Evolutionary conservation across 2,797 vertebrate species (phyloP).

Genomic region (Hypotaenidia okinawae): DNA sequence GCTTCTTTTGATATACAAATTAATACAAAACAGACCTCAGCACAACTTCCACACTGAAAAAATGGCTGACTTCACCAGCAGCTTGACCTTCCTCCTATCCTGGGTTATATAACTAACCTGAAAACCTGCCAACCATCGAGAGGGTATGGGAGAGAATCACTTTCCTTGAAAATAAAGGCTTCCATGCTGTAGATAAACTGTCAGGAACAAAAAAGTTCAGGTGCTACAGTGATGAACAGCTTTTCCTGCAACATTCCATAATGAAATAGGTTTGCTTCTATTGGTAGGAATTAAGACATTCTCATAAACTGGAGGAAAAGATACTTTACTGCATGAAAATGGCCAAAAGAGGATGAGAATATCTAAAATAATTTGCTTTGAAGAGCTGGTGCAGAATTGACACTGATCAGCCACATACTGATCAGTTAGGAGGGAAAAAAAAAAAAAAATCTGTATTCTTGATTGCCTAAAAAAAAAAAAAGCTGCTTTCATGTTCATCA

Average conservation of each 20-base stretch:
- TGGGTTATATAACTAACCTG: constrained; percentile 51
- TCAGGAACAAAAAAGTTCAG: background rate
- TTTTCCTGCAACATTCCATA: background rate
- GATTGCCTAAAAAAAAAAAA: background rate
- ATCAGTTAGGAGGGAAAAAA: background rate
- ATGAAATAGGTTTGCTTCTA: background rate
- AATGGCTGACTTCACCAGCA: background rate
- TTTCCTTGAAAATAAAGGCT: constrained; percentile 9
- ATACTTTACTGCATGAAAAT: background rate
- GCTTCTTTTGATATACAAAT: background rate
- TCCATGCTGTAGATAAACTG: background rate
- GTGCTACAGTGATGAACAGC: background rate
- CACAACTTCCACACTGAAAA: constrained; percentile 1
- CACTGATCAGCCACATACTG: background rate
- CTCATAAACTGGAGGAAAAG: background rate
- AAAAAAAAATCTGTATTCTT: background rate
- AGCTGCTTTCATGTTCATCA: background rate
- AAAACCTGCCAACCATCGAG: constrained; percentile 22
- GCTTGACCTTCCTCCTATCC: constrained; percentile 40
- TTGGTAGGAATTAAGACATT: background rate
- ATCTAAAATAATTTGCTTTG: background rate
- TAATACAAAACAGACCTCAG: background rate
- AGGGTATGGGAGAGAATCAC: background rate
- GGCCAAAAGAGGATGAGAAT: background rate
- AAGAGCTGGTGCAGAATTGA: background rate